These are phyloP conservation scores for Thamnaconus septentrionalis DNA, from an alignment of 2,113 vertebrate species.

Conservation along the genomic window DNA sequence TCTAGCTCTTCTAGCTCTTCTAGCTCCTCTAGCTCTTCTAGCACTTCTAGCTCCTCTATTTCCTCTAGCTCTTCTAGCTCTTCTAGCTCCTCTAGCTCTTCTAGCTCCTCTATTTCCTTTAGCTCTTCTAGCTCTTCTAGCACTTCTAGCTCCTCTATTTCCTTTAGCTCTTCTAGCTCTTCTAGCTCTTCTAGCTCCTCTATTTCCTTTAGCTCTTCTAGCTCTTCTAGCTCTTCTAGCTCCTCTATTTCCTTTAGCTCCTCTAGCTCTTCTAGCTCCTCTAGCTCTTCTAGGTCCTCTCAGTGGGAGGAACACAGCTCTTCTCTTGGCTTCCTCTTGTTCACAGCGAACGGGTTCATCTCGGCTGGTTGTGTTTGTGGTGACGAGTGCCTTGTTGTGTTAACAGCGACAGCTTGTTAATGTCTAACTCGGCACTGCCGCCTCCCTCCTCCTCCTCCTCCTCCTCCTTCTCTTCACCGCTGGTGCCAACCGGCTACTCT, in stretches of 20 bases:
- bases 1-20: too few relatives aligned
- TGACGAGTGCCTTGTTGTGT: constrained; percentile 44
- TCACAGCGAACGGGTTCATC: constrained; percentile 4
- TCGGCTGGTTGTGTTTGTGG: constrained; percentile 35
- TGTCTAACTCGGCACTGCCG: constrained; percentile 50
- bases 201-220: too few relatives aligned
- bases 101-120: too few relatives aligned
- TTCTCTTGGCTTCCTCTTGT: constrained; percentile 31
- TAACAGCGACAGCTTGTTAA: constrained; percentile 63
- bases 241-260: too few relatives aligned
- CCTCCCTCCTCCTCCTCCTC: constrained; percentile 35
- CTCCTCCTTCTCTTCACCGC: constrained; percentile 26
- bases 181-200: not conserved
- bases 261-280: too few relatives aligned
- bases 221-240: too few relatives aligned
- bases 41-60: too few relatives aligned
- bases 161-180: not conserved
- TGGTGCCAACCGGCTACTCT: constrained; percentile 55
- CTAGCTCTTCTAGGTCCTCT: not conserved
- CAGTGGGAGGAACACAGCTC: constrained; percentile 15
- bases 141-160: too few relatives aligned
- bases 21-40: too few relatives aligned
- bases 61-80: too few relatives aligned
- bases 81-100: too few relatives aligned
- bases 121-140: too few relatives aligned